Evolutionary conservation across 2,113 vertebrate species (phyloP).

Genomic region (Galemys pyrenaicus): DNA sequence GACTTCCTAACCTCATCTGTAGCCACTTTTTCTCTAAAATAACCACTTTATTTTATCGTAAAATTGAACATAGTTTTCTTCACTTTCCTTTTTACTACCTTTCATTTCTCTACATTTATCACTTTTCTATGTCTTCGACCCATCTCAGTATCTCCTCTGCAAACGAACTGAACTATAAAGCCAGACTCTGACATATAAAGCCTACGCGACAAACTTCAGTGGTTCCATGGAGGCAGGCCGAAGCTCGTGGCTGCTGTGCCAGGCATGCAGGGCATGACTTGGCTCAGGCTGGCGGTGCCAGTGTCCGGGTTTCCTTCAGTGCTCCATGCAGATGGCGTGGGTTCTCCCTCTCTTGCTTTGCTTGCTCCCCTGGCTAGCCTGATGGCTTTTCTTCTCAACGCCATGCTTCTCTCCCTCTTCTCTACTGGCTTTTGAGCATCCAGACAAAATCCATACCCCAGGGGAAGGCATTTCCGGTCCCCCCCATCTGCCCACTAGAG

Average conservation of each 20-base stretch:
- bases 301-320: not conserved
- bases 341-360: not conserved
- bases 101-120: not conserved
- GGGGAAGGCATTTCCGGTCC: not conserved
- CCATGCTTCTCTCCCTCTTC: not conserved
- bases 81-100: not conserved
- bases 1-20: not conserved
- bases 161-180: not conserved
- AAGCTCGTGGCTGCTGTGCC: not conserved
- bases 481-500: too few relatives aligned
- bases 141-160: not conserved
- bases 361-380: not conserved
- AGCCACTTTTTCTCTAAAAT: not conserved
- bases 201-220: not conserved
- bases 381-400: not conserved
- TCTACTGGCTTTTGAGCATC: not conserved
- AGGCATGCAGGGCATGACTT: accelerated
- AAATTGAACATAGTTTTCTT: not conserved
- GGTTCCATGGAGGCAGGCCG: not conserved
- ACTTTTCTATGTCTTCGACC: not conserved
- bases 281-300: not conserved
- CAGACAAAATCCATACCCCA: not conserved
- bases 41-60: not conserved
- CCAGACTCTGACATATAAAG: not conserved
- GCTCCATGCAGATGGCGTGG: not conserved